Conservation (phyloP, 1,140 invertebrate genomes). For the Camponotus floridanus region DNA sequence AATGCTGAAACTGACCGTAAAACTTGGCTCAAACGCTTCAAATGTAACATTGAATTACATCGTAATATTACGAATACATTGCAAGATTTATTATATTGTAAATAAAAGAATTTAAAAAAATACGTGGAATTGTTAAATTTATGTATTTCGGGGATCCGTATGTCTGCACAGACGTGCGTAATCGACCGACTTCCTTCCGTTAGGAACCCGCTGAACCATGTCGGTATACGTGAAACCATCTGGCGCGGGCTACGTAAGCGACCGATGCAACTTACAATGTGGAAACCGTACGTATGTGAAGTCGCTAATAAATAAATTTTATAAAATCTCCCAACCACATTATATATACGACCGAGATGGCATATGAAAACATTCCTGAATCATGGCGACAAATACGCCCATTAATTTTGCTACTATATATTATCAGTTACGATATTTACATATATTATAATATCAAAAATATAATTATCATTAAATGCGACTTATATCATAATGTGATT, state of each 20-base stretch:
- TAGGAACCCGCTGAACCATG: constrained; percentile 59
- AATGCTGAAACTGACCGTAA: constrained; percentile 25
- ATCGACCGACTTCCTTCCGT: constrained; percentile 67
- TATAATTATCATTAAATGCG: constrained; percentile 2
- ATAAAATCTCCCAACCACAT: neutral
- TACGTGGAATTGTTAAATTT: neutral
- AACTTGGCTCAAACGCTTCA: neutral
- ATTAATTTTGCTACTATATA: neutral
- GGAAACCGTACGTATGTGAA: neutral
- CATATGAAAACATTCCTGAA: neutral
- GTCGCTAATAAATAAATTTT: neutral
- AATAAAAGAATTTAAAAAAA: neutral
- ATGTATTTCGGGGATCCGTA: constrained; percentile 19
- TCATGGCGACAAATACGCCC: neutral
- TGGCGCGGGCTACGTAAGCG: constrained; percentile 38
- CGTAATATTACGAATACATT: neutral
- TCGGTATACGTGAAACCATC: constrained; percentile 53
- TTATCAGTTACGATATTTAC: neutral
- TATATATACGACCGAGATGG: neutral
- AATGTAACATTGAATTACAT: constrained; percentile 15
- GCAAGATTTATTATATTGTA: neutral
- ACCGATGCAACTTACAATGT: constrained; percentile 22
- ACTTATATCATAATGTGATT: neutral
- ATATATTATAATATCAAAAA: neutral
- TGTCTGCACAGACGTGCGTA: constrained; percentile 1